These are phyloP conservation scores for Eupithecia inturbata DNA, from an alignment of 2,888 invertebrate species.

Conservation along the genomic window DNA sequence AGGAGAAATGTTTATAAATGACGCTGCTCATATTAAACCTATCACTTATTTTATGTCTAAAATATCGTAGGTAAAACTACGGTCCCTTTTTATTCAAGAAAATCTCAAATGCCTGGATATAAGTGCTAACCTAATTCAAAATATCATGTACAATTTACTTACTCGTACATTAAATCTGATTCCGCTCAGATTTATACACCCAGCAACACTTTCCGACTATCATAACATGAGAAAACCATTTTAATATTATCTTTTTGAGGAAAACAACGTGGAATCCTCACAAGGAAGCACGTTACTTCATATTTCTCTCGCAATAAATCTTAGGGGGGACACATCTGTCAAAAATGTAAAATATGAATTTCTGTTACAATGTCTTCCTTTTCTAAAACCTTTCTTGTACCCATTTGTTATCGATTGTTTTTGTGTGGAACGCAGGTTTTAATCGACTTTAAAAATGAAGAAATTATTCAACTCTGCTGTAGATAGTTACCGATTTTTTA, in stretches of 20 bases:
- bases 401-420: background rate
- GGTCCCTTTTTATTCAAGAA: background rate
- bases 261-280: slow-evolving; percentile 70
- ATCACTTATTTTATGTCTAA: background rate
- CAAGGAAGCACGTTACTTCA: slow-evolving; percentile 70
- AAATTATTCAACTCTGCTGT: background rate
- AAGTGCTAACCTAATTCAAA: background rate
- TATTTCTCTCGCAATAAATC: slow-evolving; percentile 77
- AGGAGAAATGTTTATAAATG: background rate
- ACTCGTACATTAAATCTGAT: slow-evolving; percentile 28
- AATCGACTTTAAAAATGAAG: background rate
- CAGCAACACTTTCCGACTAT: slow-evolving; percentile 58
- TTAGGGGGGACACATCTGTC: slow-evolving; percentile 79
- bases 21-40: background rate
- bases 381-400: slow-evolving; percentile 20
- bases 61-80: background rate
- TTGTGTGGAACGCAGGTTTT: background rate
- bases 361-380: slow-evolving; percentile 59
- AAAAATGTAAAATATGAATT: slow-evolving; percentile 82
- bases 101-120: background rate
- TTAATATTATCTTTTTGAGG: slow-evolving; percentile 64
- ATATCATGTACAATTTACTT: background rate
- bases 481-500: background rate
- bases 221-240: slow-evolving; percentile 64
- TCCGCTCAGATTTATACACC: slow-evolving; percentile 66